These are phyloP conservation scores for Sarotherodon lohbergeri DNA, from an alignment of 2,113 vertebrate genomes.

Conservation along the genomic window DNA sequence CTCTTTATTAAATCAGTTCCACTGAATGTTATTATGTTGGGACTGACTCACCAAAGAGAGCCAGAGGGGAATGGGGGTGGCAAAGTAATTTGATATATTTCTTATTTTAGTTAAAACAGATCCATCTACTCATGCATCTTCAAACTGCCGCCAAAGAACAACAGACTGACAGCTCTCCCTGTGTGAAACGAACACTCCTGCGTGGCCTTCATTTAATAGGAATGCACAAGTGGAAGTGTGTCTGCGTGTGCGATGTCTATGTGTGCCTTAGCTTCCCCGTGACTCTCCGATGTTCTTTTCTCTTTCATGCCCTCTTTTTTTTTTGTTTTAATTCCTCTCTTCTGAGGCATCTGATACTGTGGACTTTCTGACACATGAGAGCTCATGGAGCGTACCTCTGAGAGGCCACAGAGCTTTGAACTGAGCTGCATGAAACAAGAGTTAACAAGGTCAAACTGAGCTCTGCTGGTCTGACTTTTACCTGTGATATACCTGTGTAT, in stretches of 20 bases:
- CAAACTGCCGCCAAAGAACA: constrained; percentile 28
- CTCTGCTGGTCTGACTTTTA: background rate
- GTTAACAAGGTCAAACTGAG: background rate
- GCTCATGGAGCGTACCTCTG: constrained; percentile 20
- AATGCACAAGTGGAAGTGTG: constrained; percentile 38
- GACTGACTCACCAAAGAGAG: constrained; percentile 4
- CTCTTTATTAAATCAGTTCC: constrained; percentile 8
- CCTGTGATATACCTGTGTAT: background rate
- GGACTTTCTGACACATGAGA: constrained; percentile 29
- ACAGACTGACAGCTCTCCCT: constrained; percentile 43
- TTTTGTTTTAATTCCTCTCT: constrained; percentile 58
- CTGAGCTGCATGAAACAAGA: constrained; percentile 4
- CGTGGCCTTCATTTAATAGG: constrained; percentile 61
- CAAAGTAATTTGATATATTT: background rate
- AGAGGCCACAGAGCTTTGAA: constrained; percentile 38
- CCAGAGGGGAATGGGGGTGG: background rate
- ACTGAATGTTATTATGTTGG: constrained; percentile 1
- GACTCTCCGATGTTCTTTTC: constrained; percentile 15
- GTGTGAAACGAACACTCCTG: constrained; percentile 38
- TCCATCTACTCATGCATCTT: constrained; percentile 26
- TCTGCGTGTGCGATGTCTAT: background rate
- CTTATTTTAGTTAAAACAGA: constrained; percentile 38
- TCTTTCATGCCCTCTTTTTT: constrained; percentile 46
- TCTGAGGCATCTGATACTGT: constrained; percentile 43
- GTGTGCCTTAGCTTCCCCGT: background rate